Evolutionary conservation across 1,140 invertebrate species (phyloP).

Genomic region (Drosophila tsacasi): DNA sequence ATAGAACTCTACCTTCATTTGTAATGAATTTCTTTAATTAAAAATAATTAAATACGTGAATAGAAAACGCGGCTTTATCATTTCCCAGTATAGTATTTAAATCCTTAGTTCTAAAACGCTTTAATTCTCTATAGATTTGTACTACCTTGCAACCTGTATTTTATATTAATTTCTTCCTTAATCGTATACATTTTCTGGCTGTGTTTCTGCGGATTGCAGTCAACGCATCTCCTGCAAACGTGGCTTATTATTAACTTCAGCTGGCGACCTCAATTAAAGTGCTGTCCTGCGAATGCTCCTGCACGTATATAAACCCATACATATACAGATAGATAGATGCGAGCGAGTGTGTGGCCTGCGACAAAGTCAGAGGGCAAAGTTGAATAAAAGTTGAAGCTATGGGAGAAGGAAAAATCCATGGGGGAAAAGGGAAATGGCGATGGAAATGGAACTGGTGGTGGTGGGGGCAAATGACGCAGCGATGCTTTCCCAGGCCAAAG

Average conservation of each 20-base stretch:
- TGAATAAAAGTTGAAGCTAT: slow-evolving; percentile 74
- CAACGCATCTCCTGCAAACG: slow-evolving; percentile 27
- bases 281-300: slow-evolving; percentile 26
- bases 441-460: slow-evolving; percentile 2
- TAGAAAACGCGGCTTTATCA: neutral
- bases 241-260: slow-evolving; percentile 68
- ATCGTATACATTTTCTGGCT: neutral
- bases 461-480: slow-evolving; percentile 64
- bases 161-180: no score
- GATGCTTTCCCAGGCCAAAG: slow-evolving; percentile 52
- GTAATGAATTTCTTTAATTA: no score
- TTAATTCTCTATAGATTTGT: neutral
- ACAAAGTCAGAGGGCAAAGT: slow-evolving; percentile 84
- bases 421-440: slow-evolving; percentile 21
- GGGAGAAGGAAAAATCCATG: slow-evolving; percentile 17
- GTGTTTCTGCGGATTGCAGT: slow-evolving; percentile 11
- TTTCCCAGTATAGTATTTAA: neutral
- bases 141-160: neutral
- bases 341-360: slow-evolving; percentile 16
- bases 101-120: neutral
- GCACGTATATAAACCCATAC: neutral
- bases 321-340: neutral
- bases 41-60: no score
- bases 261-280: slow-evolving; percentile 84
- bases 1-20: no score